Percentiles rank a stretch among this genome's conserved stretches.
Conservation (phyloP, 2,113 vertebrate species). For the Odobenus rosmarus region DNA sequence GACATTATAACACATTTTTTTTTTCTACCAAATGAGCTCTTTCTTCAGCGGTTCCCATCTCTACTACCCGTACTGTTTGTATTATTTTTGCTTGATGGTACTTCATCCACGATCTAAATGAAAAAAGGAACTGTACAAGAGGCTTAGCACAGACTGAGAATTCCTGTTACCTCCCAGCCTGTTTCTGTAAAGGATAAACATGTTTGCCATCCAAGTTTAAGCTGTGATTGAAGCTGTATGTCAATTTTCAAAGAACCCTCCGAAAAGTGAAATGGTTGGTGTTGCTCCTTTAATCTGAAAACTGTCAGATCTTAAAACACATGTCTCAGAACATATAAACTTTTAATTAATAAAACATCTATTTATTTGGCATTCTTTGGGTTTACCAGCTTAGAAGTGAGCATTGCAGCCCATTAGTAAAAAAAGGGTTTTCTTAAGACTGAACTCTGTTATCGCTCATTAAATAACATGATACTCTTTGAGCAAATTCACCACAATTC, state of each 20-base stretch:
- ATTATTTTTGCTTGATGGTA: background rate
- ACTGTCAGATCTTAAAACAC: background rate
- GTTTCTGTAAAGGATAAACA: background rate
- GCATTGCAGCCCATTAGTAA: background rate
- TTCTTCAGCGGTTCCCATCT: background rate
- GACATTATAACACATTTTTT: background rate
- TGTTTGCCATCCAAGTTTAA: background rate
- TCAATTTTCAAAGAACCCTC: background rate
- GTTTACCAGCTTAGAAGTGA: background rate
- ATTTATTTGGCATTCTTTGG: background rate
- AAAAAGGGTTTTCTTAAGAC: background rate
- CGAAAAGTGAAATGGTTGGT: background rate
- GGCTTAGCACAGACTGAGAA: background rate
- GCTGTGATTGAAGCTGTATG: background rate
- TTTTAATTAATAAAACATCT: slow-evolving; percentile 24
- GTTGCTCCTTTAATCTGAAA: background rate
- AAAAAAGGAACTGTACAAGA: background rate
- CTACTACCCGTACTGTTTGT: background rate
- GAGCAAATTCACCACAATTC: background rate
- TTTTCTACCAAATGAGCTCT: background rate
- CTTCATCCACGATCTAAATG: background rate
- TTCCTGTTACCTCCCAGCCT: background rate
- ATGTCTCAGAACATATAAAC: background rate
- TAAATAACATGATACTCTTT: background rate
- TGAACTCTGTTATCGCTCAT: background rate